Conservation (phyloP, 2,888 invertebrate species). For the Taphrorychus bicolor region DNA sequence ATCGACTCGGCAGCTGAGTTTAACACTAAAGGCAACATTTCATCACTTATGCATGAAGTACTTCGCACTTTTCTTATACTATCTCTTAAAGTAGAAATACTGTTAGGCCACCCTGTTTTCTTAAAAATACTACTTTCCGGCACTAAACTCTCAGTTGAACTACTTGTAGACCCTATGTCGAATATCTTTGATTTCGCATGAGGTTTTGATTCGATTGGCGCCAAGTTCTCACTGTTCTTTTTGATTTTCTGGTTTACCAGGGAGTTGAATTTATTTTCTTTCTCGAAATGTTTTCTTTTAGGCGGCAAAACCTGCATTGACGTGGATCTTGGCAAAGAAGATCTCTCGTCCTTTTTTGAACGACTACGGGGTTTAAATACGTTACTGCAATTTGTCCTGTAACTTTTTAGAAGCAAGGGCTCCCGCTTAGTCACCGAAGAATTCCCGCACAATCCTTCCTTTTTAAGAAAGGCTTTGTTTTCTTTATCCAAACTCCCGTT, state of each 20-base stretch:
- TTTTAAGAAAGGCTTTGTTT: too few species aligned
- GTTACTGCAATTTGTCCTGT: not conserved
- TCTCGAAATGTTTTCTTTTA: constrained; percentile 58
- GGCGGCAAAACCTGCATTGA: constrained; percentile 55
- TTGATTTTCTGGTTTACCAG: constrained; percentile 24
- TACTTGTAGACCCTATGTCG: constrained; percentile 50
- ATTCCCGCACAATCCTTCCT: too few species aligned
- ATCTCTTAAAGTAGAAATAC: constrained; percentile 23
- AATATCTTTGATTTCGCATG: constrained; percentile 43
- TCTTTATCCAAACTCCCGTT: too few species aligned
- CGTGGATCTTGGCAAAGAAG: constrained; percentile 48
- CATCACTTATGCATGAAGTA: constrained; percentile 66
- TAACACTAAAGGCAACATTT: constrained; percentile 59
- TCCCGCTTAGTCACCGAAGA: too few species aligned
- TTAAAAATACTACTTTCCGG: constrained; percentile 14
- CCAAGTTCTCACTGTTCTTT: constrained; percentile 28
- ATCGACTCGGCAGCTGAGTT: constrained; percentile 68
- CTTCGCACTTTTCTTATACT: constrained; percentile 65
- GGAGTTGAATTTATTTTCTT: constrained; percentile 50
- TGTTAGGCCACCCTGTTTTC: constrained; percentile 30
- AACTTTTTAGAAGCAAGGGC: not conserved
- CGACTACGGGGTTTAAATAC: constrained; percentile 49
- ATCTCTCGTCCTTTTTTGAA: constrained; percentile 43
- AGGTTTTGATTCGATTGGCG: constrained; percentile 28
- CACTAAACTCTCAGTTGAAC: constrained; percentile 50